These are phyloP conservation scores for Eilema griseolum DNA, from an alignment of 2,888 invertebrate genomes.

Conservation along the genomic window DNA sequence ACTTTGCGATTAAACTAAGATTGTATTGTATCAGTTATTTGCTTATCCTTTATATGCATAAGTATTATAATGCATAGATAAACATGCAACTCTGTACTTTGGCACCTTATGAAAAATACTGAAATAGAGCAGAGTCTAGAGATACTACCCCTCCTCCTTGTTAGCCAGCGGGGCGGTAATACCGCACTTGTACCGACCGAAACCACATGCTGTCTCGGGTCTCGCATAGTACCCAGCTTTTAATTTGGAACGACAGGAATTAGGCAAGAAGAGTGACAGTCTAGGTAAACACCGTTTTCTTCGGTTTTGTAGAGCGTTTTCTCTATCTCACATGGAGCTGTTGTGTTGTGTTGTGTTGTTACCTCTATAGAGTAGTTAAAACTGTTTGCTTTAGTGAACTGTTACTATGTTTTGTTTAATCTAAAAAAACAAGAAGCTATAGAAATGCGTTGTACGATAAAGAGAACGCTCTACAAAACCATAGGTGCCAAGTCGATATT, in stretches of 20 bases:
- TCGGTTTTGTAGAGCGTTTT: neutral
- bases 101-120: neutral
- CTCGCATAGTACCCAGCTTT: no score
- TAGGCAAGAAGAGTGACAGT: no score
- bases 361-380: neutral
- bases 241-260: no score
- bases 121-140: neutral
- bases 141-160: no score
- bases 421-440: neutral
- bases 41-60: slow-evolving; percentile 1
- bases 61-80: neutral
- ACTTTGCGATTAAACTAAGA: neutral
- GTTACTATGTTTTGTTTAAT: neutral
- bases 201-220: no score
- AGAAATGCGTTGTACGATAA: neutral
- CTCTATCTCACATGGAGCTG: neutral
- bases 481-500: no score
- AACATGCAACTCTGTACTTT: neutral
- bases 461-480: neutral
- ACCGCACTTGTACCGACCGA: no score
- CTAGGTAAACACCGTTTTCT: no score
- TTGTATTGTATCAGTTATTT: neutral
- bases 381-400: neutral
- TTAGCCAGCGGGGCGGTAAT: no score
- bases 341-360: no score